phyloP scores from a whole-genome alignment of 2,113 vertebrate genomes.

The Grus americana region DNA sequence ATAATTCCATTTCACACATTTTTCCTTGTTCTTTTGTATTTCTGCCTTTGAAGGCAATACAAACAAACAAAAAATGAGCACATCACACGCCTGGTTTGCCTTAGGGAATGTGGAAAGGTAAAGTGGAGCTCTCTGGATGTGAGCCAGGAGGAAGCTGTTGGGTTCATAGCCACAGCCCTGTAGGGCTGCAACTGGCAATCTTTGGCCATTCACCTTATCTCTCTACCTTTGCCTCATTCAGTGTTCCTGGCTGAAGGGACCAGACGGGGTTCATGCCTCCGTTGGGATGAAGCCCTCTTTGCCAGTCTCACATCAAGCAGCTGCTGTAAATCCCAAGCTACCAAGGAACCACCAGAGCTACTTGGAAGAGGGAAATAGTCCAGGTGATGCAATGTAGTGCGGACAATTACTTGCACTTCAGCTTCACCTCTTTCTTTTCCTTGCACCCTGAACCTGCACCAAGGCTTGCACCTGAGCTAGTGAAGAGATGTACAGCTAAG shows the following conservation, averaged over 20 bases:
- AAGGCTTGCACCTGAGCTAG: background rate
- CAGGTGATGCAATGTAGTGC: background rate
- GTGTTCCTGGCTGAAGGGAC: background rate
- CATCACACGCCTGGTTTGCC: background rate
- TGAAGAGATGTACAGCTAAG: background rate
- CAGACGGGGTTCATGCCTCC: background rate
- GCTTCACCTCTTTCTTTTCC: background rate
- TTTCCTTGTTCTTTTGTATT: background rate
- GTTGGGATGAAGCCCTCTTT: background rate
- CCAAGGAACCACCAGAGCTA: background rate
- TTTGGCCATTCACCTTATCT: background rate
- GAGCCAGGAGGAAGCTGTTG: background rate
- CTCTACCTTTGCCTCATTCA: background rate
- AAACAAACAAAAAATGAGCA: background rate
- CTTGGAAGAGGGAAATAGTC: background rate
- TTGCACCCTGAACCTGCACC: background rate
- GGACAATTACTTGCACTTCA: background rate
- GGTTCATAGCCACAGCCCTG: background rate
- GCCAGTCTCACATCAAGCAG: background rate
- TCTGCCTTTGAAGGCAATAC: background rate
- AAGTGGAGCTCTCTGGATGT: background rate
- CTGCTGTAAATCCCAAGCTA: background rate
- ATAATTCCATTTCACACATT: background rate
- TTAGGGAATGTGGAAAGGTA: background rate
- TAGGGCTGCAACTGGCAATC: background rate